Evolutionary conservation across 1,140 invertebrate species (phyloP).

Genomic region (Dendroctonus valens): DNA sequence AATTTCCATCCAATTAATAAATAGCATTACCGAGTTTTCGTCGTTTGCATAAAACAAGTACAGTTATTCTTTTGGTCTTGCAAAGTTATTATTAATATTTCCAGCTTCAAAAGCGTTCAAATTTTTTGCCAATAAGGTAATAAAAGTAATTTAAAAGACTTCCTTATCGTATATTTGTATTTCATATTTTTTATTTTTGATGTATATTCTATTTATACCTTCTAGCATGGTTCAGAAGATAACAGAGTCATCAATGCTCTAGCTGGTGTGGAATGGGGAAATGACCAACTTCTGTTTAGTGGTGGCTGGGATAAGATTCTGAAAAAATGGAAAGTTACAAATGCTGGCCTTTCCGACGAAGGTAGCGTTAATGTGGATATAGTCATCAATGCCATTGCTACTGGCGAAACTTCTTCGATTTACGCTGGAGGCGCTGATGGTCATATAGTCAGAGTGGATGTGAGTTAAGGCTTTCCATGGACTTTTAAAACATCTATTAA

Average conservation of each 20-base stretch:
- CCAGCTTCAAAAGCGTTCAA: too few relatives aligned
- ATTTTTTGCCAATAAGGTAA: too few relatives aligned
- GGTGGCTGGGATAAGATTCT: slow-evolving; percentile 53
- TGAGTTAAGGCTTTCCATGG: background rate
- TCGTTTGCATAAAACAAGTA: too few relatives aligned
- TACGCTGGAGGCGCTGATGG: slow-evolving; percentile 51
- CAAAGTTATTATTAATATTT: too few relatives aligned
- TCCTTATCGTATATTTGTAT: too few relatives aligned
- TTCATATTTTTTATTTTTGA: too few relatives aligned
- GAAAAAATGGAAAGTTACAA: slow-evolving; percentile 50
- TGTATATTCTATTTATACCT: too few relatives aligned
- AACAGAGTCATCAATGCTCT: slow-evolving; percentile 52
- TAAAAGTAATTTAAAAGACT: too few relatives aligned
- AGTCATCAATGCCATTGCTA: slow-evolving; percentile 48
- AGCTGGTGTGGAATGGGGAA: slow-evolving; percentile 38
- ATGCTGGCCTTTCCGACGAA: slow-evolving; percentile 35
- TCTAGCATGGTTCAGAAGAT: slow-evolving; percentile 46
- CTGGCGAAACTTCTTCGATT: slow-evolving; percentile 44
- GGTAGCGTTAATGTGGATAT: slow-evolving; percentile 42
- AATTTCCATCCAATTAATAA: too few relatives aligned
- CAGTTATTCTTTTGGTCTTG: too few relatives aligned
- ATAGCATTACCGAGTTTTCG: too few relatives aligned
- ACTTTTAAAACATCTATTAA: too few relatives aligned
- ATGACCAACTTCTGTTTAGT: slow-evolving; percentile 46
- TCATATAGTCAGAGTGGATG: slow-evolving; percentile 43